These are phyloP conservation scores for Escarpia spicata DNA, from an alignment of 2,888 invertebrate species.

Conservation along the genomic window DNA sequence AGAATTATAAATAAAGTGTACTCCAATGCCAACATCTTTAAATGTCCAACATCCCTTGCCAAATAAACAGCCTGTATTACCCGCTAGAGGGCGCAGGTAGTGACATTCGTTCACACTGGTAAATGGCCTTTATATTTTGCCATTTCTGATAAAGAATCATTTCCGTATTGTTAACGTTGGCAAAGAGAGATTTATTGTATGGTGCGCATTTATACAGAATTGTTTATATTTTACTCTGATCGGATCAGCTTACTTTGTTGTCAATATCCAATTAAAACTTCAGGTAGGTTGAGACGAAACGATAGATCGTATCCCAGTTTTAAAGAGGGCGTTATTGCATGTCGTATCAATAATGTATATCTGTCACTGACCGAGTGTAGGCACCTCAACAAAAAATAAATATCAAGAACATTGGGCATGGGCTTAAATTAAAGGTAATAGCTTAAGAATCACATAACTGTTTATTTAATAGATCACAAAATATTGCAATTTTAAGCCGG, in stretches of 20 bases:
- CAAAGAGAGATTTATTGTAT: neutral
- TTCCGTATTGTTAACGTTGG: neutral
- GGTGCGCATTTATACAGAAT: neutral
- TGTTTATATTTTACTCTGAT: neutral
- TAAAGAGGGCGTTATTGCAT: neutral
- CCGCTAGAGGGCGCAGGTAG: neutral
- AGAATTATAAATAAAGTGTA: neutral
- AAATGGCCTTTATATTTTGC: neutral
- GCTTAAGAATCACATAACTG: no score
- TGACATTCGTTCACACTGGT: neutral
- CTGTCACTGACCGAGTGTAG: neutral
- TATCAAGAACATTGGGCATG: no score
- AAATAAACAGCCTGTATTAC: neutral
- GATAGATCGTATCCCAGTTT: neutral
- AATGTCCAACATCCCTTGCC: neutral
- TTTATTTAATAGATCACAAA: no score
- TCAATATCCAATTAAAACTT: neutral
- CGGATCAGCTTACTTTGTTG: neutral
- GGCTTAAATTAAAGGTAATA: no score
- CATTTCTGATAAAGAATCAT: neutral
- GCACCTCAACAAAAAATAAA: no score
- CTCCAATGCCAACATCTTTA: neutral
- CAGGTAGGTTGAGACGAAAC: neutral
- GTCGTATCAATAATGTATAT: neutral
- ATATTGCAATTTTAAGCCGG: no score